Evolutionary conservation across 1,140 invertebrate genomes (phyloP).

Genomic region (Aphis gossypii): DNA sequence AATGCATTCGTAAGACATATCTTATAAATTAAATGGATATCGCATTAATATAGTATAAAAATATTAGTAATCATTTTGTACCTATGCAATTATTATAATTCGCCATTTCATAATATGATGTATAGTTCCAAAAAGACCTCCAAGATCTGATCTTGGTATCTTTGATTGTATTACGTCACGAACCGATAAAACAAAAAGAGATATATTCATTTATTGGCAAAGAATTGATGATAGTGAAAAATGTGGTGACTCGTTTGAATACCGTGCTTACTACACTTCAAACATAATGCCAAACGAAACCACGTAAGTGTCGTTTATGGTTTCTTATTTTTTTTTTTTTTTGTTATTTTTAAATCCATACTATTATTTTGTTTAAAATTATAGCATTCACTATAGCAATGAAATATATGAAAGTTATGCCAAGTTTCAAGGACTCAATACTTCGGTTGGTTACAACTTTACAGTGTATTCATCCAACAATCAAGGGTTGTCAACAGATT

Average conservation of each 20-base stretch:
- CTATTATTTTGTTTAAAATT: background rate
- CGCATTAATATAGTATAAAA: conserved; percentile 53
- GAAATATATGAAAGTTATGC: conserved; percentile 66
- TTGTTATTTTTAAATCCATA: background rate
- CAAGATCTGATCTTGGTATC: conserved; percentile 71
- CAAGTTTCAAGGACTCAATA: conserved; percentile 66
- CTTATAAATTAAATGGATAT: background rate
- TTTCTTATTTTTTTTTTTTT: background rate
- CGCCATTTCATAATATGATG: background rate
- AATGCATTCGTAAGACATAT: background rate
- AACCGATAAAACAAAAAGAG: conserved; percentile 63
- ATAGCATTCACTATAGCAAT: background rate
- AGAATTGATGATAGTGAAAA: conserved; percentile 70
- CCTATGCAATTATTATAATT: conserved; percentile 59
- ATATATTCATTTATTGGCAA: conserved; percentile 76
- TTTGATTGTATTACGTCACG: conserved; percentile 69
- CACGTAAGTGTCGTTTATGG: background rate
- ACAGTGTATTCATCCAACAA: conserved; percentile 68
- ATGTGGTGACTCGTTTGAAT: conserved; percentile 68
- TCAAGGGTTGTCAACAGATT: conserved; percentile 68
- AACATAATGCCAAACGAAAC: background rate
- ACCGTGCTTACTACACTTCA: conserved; percentile 62
- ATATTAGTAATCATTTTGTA: background rate
- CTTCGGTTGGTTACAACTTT: conserved; percentile 66
- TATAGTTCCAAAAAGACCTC: conserved; percentile 69